Evolutionary conservation across 2,888 invertebrate genomes (phyloP).

Genomic region (Nomada flava): DNA sequence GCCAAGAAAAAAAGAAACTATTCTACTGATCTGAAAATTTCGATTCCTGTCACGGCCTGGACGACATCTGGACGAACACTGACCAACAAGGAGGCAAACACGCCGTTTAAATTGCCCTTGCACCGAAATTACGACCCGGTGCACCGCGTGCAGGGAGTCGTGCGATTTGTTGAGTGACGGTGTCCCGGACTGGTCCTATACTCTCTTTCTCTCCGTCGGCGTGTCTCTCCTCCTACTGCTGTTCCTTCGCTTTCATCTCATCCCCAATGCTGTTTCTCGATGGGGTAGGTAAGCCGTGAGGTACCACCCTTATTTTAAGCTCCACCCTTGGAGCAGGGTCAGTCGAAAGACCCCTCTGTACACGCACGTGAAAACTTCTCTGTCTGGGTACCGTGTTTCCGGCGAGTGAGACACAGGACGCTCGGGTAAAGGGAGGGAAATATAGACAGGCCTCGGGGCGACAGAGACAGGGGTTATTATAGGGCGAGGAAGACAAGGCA

Average conservation of each 20-base stretch:
- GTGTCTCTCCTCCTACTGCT: conserved; percentile 52
- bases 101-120: conserved; percentile 19
- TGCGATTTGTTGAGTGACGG: conserved; percentile 36
- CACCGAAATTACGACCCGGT: conserved; percentile 67
- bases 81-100: conserved; percentile 5
- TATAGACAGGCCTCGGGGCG: not conserved
- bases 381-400: conserved; percentile 32
- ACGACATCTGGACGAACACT: conserved; percentile 3
- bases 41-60: conserved; percentile 39
- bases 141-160: conserved; percentile 35
- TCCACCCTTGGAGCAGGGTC: conserved; percentile 81
- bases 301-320: conserved; percentile 82
- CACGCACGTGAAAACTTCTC: conserved; percentile 43
- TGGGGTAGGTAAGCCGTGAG: conserved; percentile 66
- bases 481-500: conserved; percentile 19
- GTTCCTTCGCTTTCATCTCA: conserved; percentile 55
- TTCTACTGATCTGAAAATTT: conserved; percentile 14
- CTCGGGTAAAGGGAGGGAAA: not conserved
- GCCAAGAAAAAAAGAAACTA: not conserved
- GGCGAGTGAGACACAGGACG: not conserved
- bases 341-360: conserved; percentile 60
- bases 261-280: conserved; percentile 61
- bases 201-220: conserved; percentile 48
- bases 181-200: conserved; percentile 35
- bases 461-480: not conserved